phyloP scores from a whole-genome alignment of 2,797 vertebrate genomes.

The Phoxinus dragarum region DNA sequence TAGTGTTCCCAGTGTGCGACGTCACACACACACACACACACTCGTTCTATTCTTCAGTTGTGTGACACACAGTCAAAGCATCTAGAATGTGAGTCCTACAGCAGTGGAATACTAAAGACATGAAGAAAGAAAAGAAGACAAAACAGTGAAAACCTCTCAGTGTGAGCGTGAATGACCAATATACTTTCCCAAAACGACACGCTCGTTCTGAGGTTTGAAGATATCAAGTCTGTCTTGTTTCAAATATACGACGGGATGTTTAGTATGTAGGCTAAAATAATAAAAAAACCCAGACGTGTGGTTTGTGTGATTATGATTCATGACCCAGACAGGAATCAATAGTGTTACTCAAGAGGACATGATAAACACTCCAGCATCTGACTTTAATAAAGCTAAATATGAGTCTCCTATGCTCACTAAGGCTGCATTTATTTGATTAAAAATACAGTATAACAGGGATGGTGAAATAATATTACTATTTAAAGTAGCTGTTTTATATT shows the following conservation, averaged over 20 bases:
- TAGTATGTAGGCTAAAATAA: constrained; percentile 5
- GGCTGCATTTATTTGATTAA: neutral
- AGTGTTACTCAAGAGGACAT: constrained; percentile 17
- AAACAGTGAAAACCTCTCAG: constrained; percentile 42
- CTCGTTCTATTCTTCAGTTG: constrained; percentile 35
- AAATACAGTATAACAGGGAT: neutral
- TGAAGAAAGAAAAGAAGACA: constrained; percentile 46
- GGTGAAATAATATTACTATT: too few relatives aligned
- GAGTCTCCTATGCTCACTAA: neutral
- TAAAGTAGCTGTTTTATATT: too few relatives aligned
- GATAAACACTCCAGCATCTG: neutral
- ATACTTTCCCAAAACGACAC: neutral
- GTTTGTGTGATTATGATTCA: constrained; percentile 20
- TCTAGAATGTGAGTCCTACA: constrained; percentile 49
- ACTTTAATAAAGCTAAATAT: constrained; percentile 2
- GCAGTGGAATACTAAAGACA: constrained; percentile 67
- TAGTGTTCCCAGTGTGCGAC: neutral
- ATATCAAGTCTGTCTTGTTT: neutral
- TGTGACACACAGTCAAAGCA: constrained; percentile 47
- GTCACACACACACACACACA: constrained; percentile 20
- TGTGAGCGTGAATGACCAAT: neutral
- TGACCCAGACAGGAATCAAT: constrained; percentile 54
- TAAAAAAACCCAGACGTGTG: neutral
- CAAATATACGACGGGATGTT: neutral
- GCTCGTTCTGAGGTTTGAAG: neutral